phyloP scores from a whole-genome alignment of 1,140 invertebrate genomes.

The Papilio dardanus region DNA sequence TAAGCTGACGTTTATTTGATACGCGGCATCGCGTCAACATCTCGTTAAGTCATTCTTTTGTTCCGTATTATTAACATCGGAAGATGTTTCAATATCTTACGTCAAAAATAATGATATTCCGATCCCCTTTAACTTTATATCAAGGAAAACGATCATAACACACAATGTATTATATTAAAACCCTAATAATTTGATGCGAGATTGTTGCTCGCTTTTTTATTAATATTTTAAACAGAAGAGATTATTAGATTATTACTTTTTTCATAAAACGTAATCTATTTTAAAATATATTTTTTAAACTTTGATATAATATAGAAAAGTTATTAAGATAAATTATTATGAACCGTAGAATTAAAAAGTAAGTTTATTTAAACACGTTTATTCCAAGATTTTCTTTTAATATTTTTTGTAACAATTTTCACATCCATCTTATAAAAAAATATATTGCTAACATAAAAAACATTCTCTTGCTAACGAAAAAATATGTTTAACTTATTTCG shows the following conservation, averaged over 20 bases:
- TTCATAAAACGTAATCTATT: too few species aligned
- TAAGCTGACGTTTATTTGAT: not conserved
- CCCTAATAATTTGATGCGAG: not conserved
- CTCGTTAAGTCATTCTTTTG: not conserved
- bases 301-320: too few species aligned
- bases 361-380: too few species aligned
- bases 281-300: too few species aligned
- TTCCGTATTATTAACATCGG: not conserved
- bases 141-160: not conserved
- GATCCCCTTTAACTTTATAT: not conserved
- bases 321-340: too few species aligned
- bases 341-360: too few species aligned
- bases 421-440: not conserved
- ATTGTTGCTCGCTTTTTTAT: not conserved
- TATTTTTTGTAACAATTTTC: not conserved
- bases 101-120: constrained; percentile 18
- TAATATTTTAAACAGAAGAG: not conserved
- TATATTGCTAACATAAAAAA: not conserved
- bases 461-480: not conserved
- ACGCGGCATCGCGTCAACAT: not conserved
- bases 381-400: too few species aligned
- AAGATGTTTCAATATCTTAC: constrained; percentile 9
- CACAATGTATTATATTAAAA: not conserved
- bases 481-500: not conserved
- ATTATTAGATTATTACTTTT: too few species aligned